Evolutionary conservation across 2,888 invertebrate genomes (phyloP).

Genomic region (Cremastinae sp.): DNA sequence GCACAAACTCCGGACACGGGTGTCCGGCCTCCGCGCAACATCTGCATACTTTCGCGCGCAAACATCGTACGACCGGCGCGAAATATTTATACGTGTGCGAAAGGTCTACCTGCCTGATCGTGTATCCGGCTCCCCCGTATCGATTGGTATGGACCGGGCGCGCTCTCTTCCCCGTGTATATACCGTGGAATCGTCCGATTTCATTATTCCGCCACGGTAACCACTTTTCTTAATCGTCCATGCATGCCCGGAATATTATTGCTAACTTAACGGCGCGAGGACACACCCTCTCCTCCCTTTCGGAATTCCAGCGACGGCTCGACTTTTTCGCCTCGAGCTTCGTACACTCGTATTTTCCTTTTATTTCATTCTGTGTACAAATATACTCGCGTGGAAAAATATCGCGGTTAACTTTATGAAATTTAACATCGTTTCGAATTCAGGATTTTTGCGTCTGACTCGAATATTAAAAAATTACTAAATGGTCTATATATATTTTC

Average conservation of each 20-base stretch:
- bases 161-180: slow-evolving; percentile 33
- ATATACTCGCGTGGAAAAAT: not conserved
- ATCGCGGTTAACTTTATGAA: too few species aligned
- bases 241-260: slow-evolving; percentile 62
- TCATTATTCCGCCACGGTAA: slow-evolving; percentile 62
- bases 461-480: too few species aligned
- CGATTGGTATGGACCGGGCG: slow-evolving; percentile 58
- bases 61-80: slow-evolving; percentile 1
- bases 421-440: too few species aligned
- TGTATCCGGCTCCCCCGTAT: slow-evolving; percentile 38
- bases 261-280: slow-evolving; percentile 43
- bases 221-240: slow-evolving; percentile 64
- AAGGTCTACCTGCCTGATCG: slow-evolving; percentile 7
- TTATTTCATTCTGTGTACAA: too few species aligned
- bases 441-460: too few species aligned
- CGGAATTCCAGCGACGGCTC: slow-evolving; percentile 30
- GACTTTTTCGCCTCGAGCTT: slow-evolving; percentile 17
- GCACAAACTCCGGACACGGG: too few species aligned
- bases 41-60: not conserved
- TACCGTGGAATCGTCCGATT: slow-evolving; percentile 41
- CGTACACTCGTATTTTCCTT: not conserved
- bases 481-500: too few species aligned
- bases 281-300: slow-evolving; percentile 13
- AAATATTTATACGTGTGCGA: slow-evolving; percentile 21
- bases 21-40: slow-evolving; percentile 8